Percentiles rank a stretch among this genome's conserved stretches.
Evolutionary conservation across 2,888 invertebrate species (phyloP).

Genomic region (Epistrophella euchroma): DNA sequence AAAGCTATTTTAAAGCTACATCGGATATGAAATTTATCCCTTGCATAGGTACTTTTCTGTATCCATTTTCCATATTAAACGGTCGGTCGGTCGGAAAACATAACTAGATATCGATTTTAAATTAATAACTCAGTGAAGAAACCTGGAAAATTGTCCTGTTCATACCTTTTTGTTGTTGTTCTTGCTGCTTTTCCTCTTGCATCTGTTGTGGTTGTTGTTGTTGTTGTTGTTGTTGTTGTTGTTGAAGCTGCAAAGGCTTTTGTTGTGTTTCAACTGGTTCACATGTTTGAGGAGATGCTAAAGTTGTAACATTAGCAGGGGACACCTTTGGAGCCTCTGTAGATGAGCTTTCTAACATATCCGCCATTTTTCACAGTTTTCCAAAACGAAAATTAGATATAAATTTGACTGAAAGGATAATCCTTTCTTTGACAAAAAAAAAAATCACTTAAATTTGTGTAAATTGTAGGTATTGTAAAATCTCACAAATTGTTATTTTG

Average conservation of each 20-base stretch:
- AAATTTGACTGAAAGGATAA: constrained; percentile 23
- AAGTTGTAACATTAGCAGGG: constrained; percentile 53
- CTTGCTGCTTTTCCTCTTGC: constrained; percentile 48
- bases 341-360: constrained; percentile 72
- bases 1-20: constrained; percentile 63
- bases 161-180: constrained; percentile 68
- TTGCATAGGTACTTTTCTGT: constrained; percentile 44
- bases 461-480: not conserved
- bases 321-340: constrained; percentile 66
- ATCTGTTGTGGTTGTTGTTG: constrained; percentile 36
- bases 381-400: constrained; percentile 46
- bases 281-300: constrained; percentile 53
- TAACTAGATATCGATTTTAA: constrained; percentile 62
- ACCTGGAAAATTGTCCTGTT: constrained; percentile 24
- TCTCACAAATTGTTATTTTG: not conserved
- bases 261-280: constrained; percentile 62
- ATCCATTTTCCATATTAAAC: constrained; percentile 43
- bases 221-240: constrained; percentile 36
- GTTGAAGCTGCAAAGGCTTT: constrained; percentile 30
- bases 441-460: constrained; percentile 32
- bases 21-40: constrained; percentile 52
- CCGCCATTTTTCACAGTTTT: constrained; percentile 62
- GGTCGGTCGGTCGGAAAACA: constrained; percentile 29
- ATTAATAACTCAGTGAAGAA: constrained; percentile 26
- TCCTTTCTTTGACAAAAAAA: constrained; percentile 22